A percentile compares a stretch with the other conserved stretches of the same genome.
These are phyloP conservation scores for Thymallus thymallus DNA, from an alignment of 2,113 vertebrate species.

Conservation along the genomic window DNA sequence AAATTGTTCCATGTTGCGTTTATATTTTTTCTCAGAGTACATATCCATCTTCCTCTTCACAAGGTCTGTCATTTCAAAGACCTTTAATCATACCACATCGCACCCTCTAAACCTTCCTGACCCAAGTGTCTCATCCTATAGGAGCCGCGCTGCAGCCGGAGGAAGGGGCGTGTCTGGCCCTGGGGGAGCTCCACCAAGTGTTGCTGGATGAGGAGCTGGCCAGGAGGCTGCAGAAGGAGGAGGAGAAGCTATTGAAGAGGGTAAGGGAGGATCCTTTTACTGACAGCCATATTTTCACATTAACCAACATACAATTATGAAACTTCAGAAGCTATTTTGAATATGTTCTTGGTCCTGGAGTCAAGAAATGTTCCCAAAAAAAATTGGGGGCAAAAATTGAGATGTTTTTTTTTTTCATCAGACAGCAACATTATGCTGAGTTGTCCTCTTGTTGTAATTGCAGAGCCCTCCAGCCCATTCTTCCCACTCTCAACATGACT, in stretches of 20 bases:
- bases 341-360: too few species aligned
- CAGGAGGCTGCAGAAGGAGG: constrained; percentile 64
- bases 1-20: too few species aligned
- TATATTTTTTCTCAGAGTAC: too few species aligned
- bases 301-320: too few species aligned
- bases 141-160: constrained; percentile 4
- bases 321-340: too few species aligned
- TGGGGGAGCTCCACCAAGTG: constrained; percentile 69
- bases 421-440: too few species aligned
- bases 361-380: too few species aligned
- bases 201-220: constrained; percentile 71
- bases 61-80: background rate
- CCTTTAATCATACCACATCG: background rate
- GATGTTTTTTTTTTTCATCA: too few species aligned
- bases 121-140: background rate
- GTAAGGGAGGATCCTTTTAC: constrained; percentile 26
- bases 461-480: constrained; percentile 43
- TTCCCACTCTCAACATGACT: constrained; percentile 5
- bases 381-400: too few species aligned
- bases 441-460: background rate
- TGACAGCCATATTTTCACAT: too few species aligned
- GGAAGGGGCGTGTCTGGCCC: constrained; percentile 46
- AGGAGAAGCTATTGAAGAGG: constrained; percentile 48
- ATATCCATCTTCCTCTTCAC: too few species aligned
- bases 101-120: background rate